A percentile compares a stretch with the other conserved stretches of the same genome.
Evolutionary conservation across 2,888 invertebrate species (phyloP).

Genomic region (Andrena haemorrhoa): DNA sequence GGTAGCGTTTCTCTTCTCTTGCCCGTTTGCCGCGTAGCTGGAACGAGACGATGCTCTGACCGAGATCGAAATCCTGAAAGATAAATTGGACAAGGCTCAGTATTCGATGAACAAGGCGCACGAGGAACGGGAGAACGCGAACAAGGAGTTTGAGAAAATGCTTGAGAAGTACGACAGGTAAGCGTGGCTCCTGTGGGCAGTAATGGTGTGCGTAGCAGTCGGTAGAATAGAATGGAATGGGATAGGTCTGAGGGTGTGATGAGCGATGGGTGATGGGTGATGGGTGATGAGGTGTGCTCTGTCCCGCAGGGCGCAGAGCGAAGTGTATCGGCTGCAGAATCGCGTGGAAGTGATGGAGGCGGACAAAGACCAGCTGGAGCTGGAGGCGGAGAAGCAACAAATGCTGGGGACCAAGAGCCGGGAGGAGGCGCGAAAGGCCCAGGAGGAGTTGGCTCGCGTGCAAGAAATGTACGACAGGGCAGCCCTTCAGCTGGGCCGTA

Average conservation of each 20-base stretch:
- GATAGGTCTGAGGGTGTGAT: too few species aligned
- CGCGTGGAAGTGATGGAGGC: conserved; percentile 95
- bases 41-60: conserved; percentile 94
- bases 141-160: conserved; percentile 96
- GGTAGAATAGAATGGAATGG: too few species aligned
- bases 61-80: conserved; percentile 94
- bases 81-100: conserved; percentile 95
- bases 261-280: too few species aligned
- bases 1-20: neutral
- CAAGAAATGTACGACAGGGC: conserved; percentile 96
- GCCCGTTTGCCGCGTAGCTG: conserved; percentile 86
- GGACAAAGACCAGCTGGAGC: conserved; percentile 93
- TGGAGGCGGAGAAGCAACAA: conserved; percentile 94
- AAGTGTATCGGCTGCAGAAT: conserved; percentile 94
- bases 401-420: conserved; percentile 92
- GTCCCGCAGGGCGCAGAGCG: conserved; percentile 92
- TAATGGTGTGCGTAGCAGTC: neutral
- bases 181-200: conserved; percentile 45
- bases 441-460: conserved; percentile 93
- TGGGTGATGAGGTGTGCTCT: neutral
- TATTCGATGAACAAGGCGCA: conserved; percentile 93
- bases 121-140: conserved; percentile 94
- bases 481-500: conserved; percentile 92
- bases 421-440: conserved; percentile 94
- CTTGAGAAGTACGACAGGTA: conserved; percentile 96